phyloP scores from a whole-genome alignment of 2,797 vertebrate species.

The Cirrhinus mrigala region DNA sequence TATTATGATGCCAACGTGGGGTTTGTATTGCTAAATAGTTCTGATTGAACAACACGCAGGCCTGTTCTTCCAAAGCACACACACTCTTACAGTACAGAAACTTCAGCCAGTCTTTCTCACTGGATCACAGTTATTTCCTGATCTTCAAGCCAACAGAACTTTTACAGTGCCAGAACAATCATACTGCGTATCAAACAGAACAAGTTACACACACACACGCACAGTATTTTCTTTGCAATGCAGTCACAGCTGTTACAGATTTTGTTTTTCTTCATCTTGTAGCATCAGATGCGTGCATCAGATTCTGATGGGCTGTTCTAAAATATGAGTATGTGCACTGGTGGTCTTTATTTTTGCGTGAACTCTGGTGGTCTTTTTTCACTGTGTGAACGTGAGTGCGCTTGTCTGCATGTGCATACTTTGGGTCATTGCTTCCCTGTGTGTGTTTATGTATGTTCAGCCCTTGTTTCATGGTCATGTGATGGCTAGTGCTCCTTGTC shows the following conservation, averaged over 20 bases:
- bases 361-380: slow-evolving; percentile 25
- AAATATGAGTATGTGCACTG: slow-evolving; percentile 1
- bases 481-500: not conserved
- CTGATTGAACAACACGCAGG: slow-evolving; percentile 35
- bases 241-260: slow-evolving; percentile 31
- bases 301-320: slow-evolving; percentile 22
- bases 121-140: slow-evolving; percentile 62
- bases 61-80: slow-evolving; percentile 20
- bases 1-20: slow-evolving; percentile 11
- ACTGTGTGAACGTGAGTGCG: not conserved
- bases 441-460: slow-evolving; percentile 33
- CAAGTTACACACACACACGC: not conserved
- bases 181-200: slow-evolving; percentile 53
- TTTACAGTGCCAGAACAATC: slow-evolving; percentile 54
- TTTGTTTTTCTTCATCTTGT: slow-evolving; percentile 29
- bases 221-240: not conserved
- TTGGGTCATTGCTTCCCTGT: slow-evolving; percentile 26
- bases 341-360: slow-evolving; percentile 17
- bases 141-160: slow-evolving; percentile 54
- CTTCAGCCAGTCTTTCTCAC: slow-evolving; percentile 53
- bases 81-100: slow-evolving; percentile 23
- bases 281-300: slow-evolving; percentile 24
- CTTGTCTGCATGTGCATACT: not conserved
- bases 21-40: slow-evolving; percentile 55
- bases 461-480: slow-evolving; percentile 9